Evolutionary conservation across 2,113 vertebrate species (phyloP).

Genomic region (Oceanodroma tethys): DNA sequence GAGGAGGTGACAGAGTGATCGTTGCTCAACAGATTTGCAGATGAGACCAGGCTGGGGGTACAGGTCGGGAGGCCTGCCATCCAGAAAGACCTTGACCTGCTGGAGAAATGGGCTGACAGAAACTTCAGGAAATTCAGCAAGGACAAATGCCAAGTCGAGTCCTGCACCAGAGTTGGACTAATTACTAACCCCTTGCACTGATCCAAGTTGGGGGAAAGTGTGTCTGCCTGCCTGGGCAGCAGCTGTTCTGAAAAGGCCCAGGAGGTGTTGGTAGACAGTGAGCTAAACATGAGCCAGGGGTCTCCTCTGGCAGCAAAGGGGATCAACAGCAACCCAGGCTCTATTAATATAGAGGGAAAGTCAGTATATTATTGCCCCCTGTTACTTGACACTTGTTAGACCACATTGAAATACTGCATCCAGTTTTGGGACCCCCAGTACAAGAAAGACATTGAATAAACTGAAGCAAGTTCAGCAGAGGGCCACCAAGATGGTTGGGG

Average conservation of each 20-base stretch:
- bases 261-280: neutral
- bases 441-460: neutral
- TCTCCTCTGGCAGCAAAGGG: neutral
- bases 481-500: neutral
- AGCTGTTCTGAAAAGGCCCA: neutral
- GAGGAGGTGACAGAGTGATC: neutral
- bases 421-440: neutral
- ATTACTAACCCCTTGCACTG: neutral
- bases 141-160: neutral
- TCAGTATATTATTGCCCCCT: neutral
- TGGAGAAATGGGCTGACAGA: neutral
- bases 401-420: neutral
- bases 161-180: neutral
- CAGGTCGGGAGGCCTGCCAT: neutral
- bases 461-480: neutral
- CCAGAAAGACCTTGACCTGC: neutral
- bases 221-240: neutral
- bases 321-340: neutral
- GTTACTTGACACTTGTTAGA: neutral
- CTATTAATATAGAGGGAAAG: neutral
- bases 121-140: neutral
- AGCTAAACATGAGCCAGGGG: neutral
- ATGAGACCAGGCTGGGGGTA: neutral
- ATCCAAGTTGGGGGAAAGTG: neutral
- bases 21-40: neutral